phyloP scores from a whole-genome alignment of 2,113 vertebrate species.

The Pao palembangensis region DNA sequence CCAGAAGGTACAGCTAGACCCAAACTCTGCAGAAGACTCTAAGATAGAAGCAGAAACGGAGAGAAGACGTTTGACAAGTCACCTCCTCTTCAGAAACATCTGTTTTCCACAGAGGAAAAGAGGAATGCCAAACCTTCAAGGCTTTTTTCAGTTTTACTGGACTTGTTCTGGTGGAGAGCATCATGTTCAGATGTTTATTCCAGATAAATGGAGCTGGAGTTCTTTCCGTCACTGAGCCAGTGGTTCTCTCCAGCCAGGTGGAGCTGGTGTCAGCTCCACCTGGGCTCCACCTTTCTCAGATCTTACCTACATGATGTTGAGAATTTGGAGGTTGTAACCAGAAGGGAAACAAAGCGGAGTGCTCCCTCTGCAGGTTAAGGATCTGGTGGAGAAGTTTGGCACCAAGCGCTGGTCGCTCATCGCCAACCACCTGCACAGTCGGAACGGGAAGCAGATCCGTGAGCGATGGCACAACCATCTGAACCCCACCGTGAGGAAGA shows the following conservation, averaged over 20 bases:
- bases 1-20: constrained; percentile 76
- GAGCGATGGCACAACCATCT: constrained; percentile 98
- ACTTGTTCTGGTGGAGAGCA: no score
- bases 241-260: no score
- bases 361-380: constrained; percentile 78
- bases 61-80: background rate
- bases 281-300: no score
- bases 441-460: constrained; percentile 93
- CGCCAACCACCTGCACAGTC: constrained; percentile 88
- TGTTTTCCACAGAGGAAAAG: no score
- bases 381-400: constrained; percentile 88
- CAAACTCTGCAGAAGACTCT: background rate
- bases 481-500: constrained; percentile 91
- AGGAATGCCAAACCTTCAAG: no score
- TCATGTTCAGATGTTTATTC: no score
- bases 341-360: background rate
- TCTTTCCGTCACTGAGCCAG: no score
- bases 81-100: no score
- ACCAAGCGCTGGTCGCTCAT: constrained; percentile 92
- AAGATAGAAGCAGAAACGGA: background rate
- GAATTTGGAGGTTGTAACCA: background rate
- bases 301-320: background rate
- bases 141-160: no score
- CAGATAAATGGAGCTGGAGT: no score
- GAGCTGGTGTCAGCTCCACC: no score